A percentile compares a stretch with the other conserved stretches of the same genome.
Conservation (phyloP, 2,797 vertebrate genomes). For the Pangasius macronema region DNA sequence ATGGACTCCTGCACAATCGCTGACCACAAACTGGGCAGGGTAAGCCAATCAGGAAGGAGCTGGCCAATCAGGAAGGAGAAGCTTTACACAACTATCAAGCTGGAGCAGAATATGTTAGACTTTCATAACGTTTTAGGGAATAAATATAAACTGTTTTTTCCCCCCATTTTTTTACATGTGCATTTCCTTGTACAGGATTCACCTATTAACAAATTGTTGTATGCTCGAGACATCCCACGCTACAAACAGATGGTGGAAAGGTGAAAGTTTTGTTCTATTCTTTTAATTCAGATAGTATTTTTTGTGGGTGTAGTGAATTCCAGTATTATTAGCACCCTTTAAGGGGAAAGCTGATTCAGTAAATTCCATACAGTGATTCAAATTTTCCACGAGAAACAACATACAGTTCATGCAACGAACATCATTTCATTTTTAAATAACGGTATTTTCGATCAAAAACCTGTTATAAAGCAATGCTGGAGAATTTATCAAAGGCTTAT, state of each 20-base stretch:
- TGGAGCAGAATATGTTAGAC: background rate
- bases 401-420: background rate
- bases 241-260: slow-evolving; percentile 99
- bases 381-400: background rate
- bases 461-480: background rate
- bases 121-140: background rate
- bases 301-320: background rate
- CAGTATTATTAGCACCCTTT: background rate
- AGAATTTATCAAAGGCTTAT: background rate
- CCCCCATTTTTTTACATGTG: background rate
- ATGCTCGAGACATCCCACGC: slow-evolving; percentile 95
- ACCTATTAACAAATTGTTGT: slow-evolving; percentile 97
- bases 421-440: background rate
- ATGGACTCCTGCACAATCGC: slow-evolving; percentile 98
- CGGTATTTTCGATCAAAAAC: background rate
- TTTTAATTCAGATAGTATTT: background rate
- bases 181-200: slow-evolving; percentile 80
- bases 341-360: background rate
- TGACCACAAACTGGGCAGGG: slow-evolving; percentile 96
- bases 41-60: slow-evolving; percentile 65
- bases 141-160: background rate
- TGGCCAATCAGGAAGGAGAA: background rate
- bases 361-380: background rate
- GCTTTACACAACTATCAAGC: background rate
- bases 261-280: slow-evolving; percentile 62